These are phyloP conservation scores for Styela plicata DNA, from an alignment of 23 tunicate genomes.

Conservation along the genomic window DNA sequence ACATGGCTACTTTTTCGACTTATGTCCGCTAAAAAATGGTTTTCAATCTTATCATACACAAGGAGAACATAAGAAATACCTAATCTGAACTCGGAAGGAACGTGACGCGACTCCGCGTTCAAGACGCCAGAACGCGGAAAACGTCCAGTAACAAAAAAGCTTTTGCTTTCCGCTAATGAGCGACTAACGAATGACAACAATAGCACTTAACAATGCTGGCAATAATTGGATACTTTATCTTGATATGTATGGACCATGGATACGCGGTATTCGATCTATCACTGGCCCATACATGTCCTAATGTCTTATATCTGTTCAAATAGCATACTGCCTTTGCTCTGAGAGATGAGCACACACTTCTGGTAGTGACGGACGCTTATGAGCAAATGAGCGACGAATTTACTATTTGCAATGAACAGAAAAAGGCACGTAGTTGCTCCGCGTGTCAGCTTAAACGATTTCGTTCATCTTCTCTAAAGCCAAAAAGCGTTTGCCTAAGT, in stretches of 20 bases:
- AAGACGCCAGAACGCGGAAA: not conserved
- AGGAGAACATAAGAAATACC: too few species aligned
- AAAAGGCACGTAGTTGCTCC: not conserved
- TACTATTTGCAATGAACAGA: not conserved
- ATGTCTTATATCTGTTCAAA: too few species aligned
- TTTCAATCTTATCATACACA: too few species aligned
- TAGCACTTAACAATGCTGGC: not conserved
- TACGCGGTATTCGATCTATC: too few species aligned
- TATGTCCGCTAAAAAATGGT: too few species aligned
- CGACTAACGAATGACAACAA: not conserved
- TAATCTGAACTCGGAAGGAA: not conserved
- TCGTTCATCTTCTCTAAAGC: too few species aligned
- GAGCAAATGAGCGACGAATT: not conserved
- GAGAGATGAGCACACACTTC: not conserved
- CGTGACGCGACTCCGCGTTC: not conserved
- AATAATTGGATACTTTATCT: not conserved
- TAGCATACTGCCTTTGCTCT: not conserved
- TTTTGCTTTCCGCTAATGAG: not conserved
- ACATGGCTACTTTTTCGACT: too few species aligned
- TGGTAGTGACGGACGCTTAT: not conserved
- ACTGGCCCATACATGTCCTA: too few species aligned
- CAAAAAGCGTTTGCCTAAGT: too few species aligned
- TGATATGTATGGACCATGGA: too few species aligned
- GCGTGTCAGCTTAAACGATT: not conserved
- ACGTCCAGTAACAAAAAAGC: not conserved